phyloP scores from a whole-genome alignment of 64 coral and sea anemone species.

The Actinia tenebrosa region DNA sequence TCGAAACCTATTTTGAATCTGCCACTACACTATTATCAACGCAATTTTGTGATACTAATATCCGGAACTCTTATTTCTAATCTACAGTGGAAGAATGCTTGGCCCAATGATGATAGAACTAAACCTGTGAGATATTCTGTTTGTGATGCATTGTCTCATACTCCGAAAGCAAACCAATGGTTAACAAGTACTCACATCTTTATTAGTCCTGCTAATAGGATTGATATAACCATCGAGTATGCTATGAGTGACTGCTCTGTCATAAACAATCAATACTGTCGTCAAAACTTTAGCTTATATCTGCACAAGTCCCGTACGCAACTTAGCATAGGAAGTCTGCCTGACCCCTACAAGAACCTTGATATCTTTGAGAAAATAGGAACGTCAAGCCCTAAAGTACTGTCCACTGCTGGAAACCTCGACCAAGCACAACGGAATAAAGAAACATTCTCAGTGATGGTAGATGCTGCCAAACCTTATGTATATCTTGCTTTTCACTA shows the following conservation, averaged over 20 bases:
- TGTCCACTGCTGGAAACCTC: background rate
- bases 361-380: background rate
- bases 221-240: background rate
- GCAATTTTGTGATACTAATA: background rate
- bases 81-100: background rate
- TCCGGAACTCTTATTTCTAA: background rate
- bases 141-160: background rate
- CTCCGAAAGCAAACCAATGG: background rate
- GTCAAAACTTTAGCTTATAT: background rate
- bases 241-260: background rate
- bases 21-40: no score
- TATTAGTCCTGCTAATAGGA: background rate
- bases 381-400: background rate
- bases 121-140: background rate
- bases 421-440: background rate
- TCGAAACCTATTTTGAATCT: no score
- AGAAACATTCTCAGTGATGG: background rate
- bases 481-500: conserved; percentile 17
- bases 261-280: background rate
- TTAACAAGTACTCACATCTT: background rate
- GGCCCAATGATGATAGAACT: background rate
- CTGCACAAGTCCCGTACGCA: background rate
- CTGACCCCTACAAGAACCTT: background rate
- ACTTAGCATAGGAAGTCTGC: background rate
- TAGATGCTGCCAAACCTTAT: background rate